Conservation (phyloP, 2,113 vertebrate species). For the Rafetus swinhoei region DNA sequence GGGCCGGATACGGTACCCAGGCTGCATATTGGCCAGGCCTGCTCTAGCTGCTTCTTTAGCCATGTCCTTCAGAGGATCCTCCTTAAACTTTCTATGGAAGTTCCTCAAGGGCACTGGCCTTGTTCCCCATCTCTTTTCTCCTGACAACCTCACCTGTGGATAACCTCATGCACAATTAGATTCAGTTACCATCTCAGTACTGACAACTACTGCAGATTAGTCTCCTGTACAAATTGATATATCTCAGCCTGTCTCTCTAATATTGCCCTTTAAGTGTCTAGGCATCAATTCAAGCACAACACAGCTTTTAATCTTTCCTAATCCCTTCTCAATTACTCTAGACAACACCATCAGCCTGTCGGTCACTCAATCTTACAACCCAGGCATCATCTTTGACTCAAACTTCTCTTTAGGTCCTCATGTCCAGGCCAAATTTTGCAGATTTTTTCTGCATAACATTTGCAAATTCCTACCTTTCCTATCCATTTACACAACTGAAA, state of each 20-base stretch:
- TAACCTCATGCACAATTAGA: neutral
- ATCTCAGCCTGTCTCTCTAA: neutral
- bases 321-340: neutral
- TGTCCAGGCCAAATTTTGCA: neutral
- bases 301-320: neutral
- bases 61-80: neutral
- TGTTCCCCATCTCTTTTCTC: neutral
- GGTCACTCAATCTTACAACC: neutral
- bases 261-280: neutral
- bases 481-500: neutral
- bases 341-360: neutral
- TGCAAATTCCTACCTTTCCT: neutral
- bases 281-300: neutral
- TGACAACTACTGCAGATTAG: fast-evolving
- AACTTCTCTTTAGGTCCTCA: neutral
- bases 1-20: no score
- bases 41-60: neutral
- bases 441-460: neutral
- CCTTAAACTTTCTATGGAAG: neutral
- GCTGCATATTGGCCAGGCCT: no score
- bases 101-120: neutral
- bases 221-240: neutral
- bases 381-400: neutral
- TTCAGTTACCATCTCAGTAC: neutral
- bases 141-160: neutral